A percentile compares a stretch with the other conserved stretches of the same genome.
Evolutionary conservation across 2,888 invertebrate species (phyloP).

Genomic region (Leucophenga montana): DNA sequence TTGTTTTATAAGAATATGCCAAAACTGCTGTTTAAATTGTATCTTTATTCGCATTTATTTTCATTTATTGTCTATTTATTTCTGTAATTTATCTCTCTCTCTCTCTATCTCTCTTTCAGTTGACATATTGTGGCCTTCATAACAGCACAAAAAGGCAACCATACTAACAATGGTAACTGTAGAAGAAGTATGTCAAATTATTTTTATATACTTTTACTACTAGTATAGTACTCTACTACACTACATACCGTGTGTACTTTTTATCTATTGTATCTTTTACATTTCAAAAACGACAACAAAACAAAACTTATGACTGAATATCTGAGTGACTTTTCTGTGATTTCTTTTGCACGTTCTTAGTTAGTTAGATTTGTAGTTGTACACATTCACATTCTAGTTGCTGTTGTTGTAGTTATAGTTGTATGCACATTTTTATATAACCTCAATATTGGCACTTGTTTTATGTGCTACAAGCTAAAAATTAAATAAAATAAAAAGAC

Average conservation of each 20-base stretch:
- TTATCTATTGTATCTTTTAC: no score
- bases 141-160: background rate
- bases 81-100: constrained; percentile 23
- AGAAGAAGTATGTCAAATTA: constrained; percentile 2
- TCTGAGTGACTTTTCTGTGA: background rate
- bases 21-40: no score
- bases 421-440: constrained; percentile 47
- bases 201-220: background rate
- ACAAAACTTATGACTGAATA: background rate
- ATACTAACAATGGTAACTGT: no score
- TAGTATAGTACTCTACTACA: no score
- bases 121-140: constrained; percentile 23
- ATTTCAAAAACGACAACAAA: no score
- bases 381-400: constrained; percentile 14
- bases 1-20: no score
- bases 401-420: constrained; percentile 7
- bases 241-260: no score
- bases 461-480: constrained; percentile 20
- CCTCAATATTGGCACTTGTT: constrained; percentile 48
- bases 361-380: constrained; percentile 12
- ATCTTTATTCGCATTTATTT: background rate
- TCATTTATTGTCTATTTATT: constrained; percentile 15
- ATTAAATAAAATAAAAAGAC: constrained; percentile 45
- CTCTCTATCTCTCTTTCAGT: background rate
- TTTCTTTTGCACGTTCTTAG: background rate